A percentile compares a stretch with the other conserved stretches of the same genome.
Evolutionary conservation across 2,888 invertebrate species (phyloP).

Genomic region (Melinaea menophilus): DNA sequence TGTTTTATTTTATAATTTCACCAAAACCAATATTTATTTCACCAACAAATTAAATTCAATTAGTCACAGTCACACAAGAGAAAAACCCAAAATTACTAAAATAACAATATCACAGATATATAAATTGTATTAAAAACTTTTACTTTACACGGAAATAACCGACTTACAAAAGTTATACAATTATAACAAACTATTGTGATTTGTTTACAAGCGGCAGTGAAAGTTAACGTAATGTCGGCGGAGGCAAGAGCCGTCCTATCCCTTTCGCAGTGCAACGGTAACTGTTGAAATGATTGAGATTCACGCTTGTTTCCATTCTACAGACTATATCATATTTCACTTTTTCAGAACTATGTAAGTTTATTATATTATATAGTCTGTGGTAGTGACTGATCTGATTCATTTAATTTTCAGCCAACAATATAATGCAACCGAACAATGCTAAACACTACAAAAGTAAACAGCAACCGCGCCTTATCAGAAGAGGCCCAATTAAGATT

Average conservation of each 20-base stretch:
- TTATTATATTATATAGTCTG: too few species aligned
- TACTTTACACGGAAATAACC: neutral
- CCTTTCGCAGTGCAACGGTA: conserved; percentile 26
- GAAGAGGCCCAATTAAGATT: conserved; percentile 36
- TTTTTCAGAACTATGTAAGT: too few species aligned
- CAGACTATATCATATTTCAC: too few species aligned
- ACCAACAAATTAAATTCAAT: conserved; percentile 11
- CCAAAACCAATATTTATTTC: conserved; percentile 12
- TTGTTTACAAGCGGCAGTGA: conserved; percentile 41
- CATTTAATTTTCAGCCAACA: neutral
- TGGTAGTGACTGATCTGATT: conserved; percentile 3
- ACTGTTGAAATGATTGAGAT: conserved; percentile 18
- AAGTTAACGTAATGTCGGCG: conserved; percentile 32
- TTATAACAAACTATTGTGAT: conserved; percentile 23
- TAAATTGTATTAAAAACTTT: too few species aligned
- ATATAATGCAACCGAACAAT: conserved; percentile 3
- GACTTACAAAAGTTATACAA: conserved; percentile 9
- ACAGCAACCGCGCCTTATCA: conserved; percentile 33
- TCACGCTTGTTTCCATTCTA: too few species aligned
- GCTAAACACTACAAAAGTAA: conserved; percentile 21
- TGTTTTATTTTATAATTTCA: conserved; percentile 21
- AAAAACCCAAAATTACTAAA: neutral
- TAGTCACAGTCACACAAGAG: neutral
- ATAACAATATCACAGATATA: neutral
- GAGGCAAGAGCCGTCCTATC: conserved; percentile 17